A percentile compares a stretch with the other conserved stretches of the same genome.
phyloP scores from a whole-genome alignment of 2,113 vertebrate genomes.

The Opisthocomus hoazin region DNA sequence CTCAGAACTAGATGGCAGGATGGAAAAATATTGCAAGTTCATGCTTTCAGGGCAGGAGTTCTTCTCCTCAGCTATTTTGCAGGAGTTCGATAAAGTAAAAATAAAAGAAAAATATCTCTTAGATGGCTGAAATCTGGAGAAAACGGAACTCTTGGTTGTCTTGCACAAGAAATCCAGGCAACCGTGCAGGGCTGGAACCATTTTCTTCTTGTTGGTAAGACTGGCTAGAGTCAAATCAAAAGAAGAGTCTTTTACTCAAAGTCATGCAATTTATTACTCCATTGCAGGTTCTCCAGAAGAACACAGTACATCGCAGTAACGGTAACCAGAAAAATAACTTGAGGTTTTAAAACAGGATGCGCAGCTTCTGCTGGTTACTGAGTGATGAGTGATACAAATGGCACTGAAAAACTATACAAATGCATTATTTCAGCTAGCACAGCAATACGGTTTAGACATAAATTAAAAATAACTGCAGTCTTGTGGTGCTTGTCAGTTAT shows the following conservation, averaged over 20 bases:
- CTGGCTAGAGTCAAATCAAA: neutral
- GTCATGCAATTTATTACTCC: neutral
- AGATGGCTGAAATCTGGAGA: neutral
- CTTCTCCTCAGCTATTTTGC: neutral
- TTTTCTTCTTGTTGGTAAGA: neutral
- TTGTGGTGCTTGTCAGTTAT: slow-evolving; percentile 42
- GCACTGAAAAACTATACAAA: neutral
- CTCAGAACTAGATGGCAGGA: neutral
- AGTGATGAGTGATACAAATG: neutral
- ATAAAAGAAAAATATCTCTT: no score
- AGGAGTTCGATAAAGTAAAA: neutral
- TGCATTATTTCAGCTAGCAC: neutral
- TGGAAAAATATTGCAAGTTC: neutral
- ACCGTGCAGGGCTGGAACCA: neutral
- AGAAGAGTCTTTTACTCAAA: neutral
- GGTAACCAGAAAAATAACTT: neutral
- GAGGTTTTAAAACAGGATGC: neutral
- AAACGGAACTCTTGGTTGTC: neutral
- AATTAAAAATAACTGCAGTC: slow-evolving; percentile 34
- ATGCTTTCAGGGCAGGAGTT: neutral
- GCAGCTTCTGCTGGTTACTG: neutral
- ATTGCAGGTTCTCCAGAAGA: neutral
- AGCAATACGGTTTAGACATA: slow-evolving; percentile 26
- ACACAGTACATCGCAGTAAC: neutral
- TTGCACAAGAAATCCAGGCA: neutral